A percentile compares a stretch with the other conserved stretches of the same genome.
These are phyloP conservation scores for Leptopilina syphax DNA, from an alignment of 2,888 invertebrate genomes.

Conservation along the genomic window DNA sequence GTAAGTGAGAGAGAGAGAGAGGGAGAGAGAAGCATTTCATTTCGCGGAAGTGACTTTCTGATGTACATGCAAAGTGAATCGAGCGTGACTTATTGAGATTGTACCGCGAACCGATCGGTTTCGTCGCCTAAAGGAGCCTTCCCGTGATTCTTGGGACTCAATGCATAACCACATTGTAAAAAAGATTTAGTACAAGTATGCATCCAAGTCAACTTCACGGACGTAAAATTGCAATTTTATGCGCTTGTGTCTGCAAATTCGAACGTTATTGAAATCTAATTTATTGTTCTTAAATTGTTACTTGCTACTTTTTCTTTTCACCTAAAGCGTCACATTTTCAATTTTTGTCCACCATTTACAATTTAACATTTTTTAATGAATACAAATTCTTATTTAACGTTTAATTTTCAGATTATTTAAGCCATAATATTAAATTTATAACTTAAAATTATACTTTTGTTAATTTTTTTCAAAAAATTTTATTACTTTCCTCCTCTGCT, in stretches of 20 bases:
- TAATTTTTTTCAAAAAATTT: too few species aligned
- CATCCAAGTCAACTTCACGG: constrained; percentile 10
- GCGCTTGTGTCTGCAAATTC: constrained; percentile 11
- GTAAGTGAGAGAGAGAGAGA: too few species aligned
- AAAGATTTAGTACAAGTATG: constrained; percentile 26
- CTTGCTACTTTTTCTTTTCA: background rate
- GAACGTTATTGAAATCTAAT: constrained; percentile 25
- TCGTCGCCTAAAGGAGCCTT: constrained; percentile 53
- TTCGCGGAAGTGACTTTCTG: constrained; percentile 59
- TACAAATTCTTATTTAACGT: background rate
- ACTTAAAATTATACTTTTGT: too few species aligned
- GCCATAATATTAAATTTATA: too few species aligned
- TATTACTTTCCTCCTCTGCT: too few species aligned
- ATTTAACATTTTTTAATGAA: background rate
- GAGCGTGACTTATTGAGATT: constrained; percentile 64
- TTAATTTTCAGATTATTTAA: too few species aligned
- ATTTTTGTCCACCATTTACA: background rate
- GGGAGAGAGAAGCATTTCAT: constrained; percentile 18
- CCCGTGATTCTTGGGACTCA: constrained; percentile 47
- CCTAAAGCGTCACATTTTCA: background rate
- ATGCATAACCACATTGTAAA: constrained; percentile 40
- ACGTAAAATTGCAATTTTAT: constrained; percentile 38
- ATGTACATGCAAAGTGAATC: constrained; percentile 62
- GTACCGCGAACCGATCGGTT: constrained; percentile 64
- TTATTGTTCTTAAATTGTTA: constrained; percentile 4